Evolutionary conservation across 2,113 vertebrate genomes (phyloP).

Genomic region (Typhlomys cinereus): DNA sequence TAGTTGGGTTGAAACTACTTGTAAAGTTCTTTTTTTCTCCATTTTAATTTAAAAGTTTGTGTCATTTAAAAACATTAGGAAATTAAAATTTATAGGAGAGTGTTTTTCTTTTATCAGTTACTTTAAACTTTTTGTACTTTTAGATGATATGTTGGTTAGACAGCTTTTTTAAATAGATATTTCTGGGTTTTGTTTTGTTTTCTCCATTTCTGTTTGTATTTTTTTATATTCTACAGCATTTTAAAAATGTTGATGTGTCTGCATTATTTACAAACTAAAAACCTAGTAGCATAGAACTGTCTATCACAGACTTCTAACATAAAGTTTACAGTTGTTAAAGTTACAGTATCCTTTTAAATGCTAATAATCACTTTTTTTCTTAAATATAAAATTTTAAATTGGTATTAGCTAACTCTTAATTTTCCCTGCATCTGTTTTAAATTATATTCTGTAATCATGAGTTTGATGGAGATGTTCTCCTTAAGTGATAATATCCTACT

Average conservation of each 20-base stretch:
- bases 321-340: conserved; percentile 80
- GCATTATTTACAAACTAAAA: conserved; percentile 82
- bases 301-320: conserved; percentile 79
- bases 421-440: conserved; percentile 62
- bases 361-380: conserved; percentile 74
- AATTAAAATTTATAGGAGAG: conserved; percentile 81
- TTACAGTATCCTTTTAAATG: conserved; percentile 84
- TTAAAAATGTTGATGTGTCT: conserved; percentile 83
- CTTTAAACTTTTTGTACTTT: conserved; percentile 82
- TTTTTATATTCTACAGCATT: conserved; percentile 72
- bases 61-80: conserved; percentile 83
- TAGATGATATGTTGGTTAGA: conserved; percentile 81
- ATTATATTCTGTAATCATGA: conserved; percentile 70
- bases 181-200: conserved; percentile 69
- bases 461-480: conserved; percentile 75
- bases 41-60: conserved; percentile 84
- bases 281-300: conserved; percentile 84
- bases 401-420: conserved; percentile 61
- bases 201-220: conserved; percentile 53
- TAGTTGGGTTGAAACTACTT: conserved; percentile 84
- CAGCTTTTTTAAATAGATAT: conserved; percentile 81
- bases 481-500: conserved; percentile 78
- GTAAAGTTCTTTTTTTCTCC: conserved; percentile 81
- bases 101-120: conserved; percentile 73
- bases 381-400: conserved; percentile 62